Percentiles rank a stretch among this genome's conserved stretches.
These are phyloP conservation scores for Condylura cristata DNA, from an alignment of 2,113 vertebrate genomes.

Conservation along the genomic window DNA sequence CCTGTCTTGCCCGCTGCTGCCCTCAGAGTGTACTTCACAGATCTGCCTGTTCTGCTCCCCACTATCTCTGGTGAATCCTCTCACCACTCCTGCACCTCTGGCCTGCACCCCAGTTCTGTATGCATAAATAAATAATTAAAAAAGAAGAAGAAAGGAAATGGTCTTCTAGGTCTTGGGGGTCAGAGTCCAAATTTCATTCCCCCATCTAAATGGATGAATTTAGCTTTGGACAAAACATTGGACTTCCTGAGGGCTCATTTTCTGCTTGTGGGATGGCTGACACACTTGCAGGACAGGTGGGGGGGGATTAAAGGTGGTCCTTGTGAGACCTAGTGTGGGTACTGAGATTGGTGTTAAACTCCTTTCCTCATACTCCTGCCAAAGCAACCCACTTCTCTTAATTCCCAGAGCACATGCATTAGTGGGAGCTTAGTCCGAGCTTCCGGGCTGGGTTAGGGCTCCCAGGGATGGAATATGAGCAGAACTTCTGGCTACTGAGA, in stretches of 20 bases:
- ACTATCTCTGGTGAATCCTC: no score
- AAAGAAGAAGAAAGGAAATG: neutral
- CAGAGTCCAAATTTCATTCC: neutral
- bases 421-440: neutral
- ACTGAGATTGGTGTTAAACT: neutral
- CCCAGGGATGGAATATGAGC: fast-evolving
- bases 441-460: neutral
- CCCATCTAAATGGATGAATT: neutral
- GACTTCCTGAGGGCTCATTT: neutral
- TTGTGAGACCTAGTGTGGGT: neutral
- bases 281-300: neutral
- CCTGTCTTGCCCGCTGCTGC: no score
- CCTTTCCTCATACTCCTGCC: neutral
- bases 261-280: neutral
- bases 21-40: no score
- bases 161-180: neutral
- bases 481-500: neutral
- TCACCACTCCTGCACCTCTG: no score
- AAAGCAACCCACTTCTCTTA: neutral
- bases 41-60: no score
- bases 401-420: neutral
- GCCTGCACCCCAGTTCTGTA: no score
- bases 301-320: neutral
- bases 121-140: no score
- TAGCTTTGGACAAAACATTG: neutral